Conservation (phyloP, 2,888 invertebrate genomes). For the Tachina grossa region DNA sequence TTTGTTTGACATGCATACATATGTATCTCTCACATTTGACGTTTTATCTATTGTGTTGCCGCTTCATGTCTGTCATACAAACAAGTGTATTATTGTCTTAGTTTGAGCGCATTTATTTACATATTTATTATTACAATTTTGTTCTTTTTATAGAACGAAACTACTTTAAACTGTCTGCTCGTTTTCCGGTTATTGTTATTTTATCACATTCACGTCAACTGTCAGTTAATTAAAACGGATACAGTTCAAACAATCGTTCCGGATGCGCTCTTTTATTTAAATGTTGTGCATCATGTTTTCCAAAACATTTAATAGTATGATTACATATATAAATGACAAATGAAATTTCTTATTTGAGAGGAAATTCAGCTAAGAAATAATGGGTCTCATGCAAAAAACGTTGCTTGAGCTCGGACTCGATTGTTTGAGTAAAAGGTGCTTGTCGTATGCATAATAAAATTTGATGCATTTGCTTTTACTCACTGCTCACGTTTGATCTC, state of each 20-base stretch:
- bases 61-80: slow-evolving; percentile 16
- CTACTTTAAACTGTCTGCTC: slow-evolving; percentile 33
- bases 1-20: neutral
- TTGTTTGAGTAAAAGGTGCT: no score
- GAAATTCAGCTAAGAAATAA: no score
- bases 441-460: no score
- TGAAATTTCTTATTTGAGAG: neutral
- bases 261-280: slow-evolving; percentile 49
- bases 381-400: no score
- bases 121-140: neutral
- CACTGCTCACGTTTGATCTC: no score
- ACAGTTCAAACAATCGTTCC: slow-evolving; percentile 78
- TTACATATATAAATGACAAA: neutral
- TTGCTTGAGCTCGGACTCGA: no score
- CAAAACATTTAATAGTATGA: neutral
- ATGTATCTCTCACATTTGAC: slow-evolving; percentile 32
- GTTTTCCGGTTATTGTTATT: slow-evolving; percentile 67
- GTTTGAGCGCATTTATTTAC: slow-evolving; percentile 8
- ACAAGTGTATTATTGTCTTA: slow-evolving; percentile 43
- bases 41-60: neutral
- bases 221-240: slow-evolving; percentile 79
- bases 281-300: slow-evolving; percentile 18
- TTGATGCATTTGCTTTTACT: no score
- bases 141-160: neutral
- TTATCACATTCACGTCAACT: slow-evolving; percentile 76